Percentiles rank a stretch among this genome's conserved stretches.
Evolutionary conservation across 2,113 vertebrate species (phyloP).

Genomic region (Passerina amoena): DNA sequence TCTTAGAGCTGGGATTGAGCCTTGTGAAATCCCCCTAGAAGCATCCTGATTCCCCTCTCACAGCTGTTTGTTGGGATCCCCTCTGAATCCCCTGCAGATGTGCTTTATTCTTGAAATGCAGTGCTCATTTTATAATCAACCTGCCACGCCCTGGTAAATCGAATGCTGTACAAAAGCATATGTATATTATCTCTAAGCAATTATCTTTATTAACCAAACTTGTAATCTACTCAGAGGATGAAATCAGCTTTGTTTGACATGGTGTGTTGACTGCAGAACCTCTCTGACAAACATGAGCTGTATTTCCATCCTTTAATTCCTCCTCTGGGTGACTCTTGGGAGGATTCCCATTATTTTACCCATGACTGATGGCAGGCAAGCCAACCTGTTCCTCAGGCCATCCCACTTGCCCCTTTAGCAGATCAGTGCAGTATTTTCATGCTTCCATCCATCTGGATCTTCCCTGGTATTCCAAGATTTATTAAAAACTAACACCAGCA

Average conservation of each 20-base stretch:
- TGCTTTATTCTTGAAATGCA: neutral
- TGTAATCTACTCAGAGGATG: constrained; percentile 8
- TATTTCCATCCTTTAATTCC: neutral
- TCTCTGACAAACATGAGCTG: neutral
- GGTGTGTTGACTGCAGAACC: neutral
- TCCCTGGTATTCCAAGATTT: constrained; percentile 25
- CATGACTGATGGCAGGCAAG: neutral
- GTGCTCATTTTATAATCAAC: neutral
- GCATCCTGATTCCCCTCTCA: neutral
- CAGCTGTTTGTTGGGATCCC: neutral
- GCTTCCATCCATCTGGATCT: constrained; percentile 3
- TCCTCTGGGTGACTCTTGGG: neutral
- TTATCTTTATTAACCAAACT: constrained; percentile 54
- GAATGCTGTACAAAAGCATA: neutral
- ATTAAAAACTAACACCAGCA: constrained; percentile 39
- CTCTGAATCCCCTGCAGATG: neutral
- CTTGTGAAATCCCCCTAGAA: neutral
- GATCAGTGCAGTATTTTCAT: neutral
- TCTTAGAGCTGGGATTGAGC: neutral
- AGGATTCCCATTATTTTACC: neutral
- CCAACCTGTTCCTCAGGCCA: constrained; percentile 4
- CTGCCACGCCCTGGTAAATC: neutral
- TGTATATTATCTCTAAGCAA: constrained; percentile 18
- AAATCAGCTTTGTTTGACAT: constrained; percentile 19
- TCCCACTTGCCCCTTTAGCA: neutral